These are phyloP conservation scores for Caerostris darwini DNA, from an alignment of 1,140 invertebrate genomes.

Conservation along the genomic window DNA sequence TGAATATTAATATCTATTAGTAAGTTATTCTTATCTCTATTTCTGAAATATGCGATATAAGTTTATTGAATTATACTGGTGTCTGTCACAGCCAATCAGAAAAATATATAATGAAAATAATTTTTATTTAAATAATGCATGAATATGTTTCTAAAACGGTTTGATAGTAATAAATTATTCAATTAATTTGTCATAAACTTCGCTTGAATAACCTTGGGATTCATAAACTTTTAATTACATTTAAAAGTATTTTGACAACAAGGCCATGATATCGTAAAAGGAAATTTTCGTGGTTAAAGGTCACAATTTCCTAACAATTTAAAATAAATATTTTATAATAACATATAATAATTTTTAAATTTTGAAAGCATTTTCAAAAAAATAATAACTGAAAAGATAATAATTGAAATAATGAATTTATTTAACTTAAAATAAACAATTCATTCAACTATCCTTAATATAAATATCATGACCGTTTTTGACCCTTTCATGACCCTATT, in stretches of 20 bases:
- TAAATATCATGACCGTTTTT: neutral
- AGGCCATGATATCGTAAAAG: neutral
- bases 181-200: no score
- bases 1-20: neutral
- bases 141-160: neutral
- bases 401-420: neutral
- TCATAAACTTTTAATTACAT: no score
- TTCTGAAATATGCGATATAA: neutral
- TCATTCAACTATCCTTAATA: no score
- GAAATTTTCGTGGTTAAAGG: neutral
- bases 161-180: neutral
- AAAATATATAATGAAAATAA: neutral
- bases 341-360: neutral
- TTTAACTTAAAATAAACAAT: no score
- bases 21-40: neutral
- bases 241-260: no score
- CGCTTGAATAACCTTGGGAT: no score
- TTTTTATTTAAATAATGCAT: neutral
- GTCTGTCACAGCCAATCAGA: neutral
- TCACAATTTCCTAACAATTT: neutral
- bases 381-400: neutral
- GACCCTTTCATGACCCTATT: neutral
- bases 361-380: neutral
- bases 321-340: neutral
- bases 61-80: neutral